Conservation (phyloP, 2,888 invertebrate genomes). For the Diadegma fenestrale region DNA sequence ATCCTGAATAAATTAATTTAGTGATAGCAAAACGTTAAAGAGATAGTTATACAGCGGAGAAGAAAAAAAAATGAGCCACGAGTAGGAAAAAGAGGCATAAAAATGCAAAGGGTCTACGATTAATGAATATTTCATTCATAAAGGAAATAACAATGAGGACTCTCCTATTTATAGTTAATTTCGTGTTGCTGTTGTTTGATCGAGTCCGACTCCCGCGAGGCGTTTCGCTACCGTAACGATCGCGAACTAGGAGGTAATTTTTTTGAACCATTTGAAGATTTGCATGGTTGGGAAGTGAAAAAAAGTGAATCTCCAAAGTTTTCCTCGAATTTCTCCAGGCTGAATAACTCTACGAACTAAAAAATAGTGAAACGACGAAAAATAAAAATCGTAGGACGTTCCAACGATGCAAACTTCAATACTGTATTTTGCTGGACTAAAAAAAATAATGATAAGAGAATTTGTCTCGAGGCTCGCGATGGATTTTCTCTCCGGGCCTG, state of each 20-base stretch:
- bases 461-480: conserved; percentile 33
- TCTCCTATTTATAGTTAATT: conserved; percentile 11
- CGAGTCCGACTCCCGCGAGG: not conserved
- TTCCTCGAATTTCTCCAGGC: not conserved
- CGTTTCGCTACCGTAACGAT: not conserved
- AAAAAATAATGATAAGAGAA: conserved; percentile 39
- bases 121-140: conserved; percentile 34
- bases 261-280: not conserved
- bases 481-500: conserved; percentile 73
- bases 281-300: not conserved
- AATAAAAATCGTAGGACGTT: not conserved
- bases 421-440: conserved; percentile 5
- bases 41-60: not conserved
- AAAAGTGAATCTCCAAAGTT: not conserved
- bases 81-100: conserved; percentile 51
- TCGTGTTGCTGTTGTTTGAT: conserved; percentile 12
- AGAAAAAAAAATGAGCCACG: conserved; percentile 42
- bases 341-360: not conserved
- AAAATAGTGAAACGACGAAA: not conserved
- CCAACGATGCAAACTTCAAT: conserved; percentile 13
- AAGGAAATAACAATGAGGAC: conserved; percentile 22
- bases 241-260: not conserved
- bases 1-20: no score
- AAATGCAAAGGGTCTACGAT: conserved; percentile 61
- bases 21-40: no score